Evolutionary conservation across 2,888 invertebrate species (phyloP), one percentile per base, ranked within the genome.

Genomic region (Microctonus brassicae): DNA sequence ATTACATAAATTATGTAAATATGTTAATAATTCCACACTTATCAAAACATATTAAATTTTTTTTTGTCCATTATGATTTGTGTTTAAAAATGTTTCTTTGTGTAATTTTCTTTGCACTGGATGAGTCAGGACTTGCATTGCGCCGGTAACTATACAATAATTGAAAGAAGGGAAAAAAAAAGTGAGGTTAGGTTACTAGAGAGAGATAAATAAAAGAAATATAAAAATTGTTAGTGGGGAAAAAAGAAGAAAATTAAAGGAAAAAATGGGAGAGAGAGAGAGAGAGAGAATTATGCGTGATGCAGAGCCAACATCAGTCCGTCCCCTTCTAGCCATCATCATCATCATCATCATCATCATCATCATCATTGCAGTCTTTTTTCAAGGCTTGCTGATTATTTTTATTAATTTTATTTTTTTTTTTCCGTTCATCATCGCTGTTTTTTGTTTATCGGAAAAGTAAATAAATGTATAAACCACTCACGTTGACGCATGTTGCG

Each of bases 401-500:
- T 29, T 17, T 13, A 10, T 24, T 62, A 5, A 11, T 26, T n/a
- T n/a, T n/a, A n/a, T 9, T 24, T n/a, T 39, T 39, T 10, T 39
- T 42, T 42, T 22, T 52, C 52, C 34, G 1, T 20, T 52, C 13
- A 24, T 17, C 22, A 11, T 24, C 20, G 20, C 33, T 22, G n/a
- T 22, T 24, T 33, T 26, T 53, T 42, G 60, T 10, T 22, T 63
- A 24, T 73, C 66, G 74, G 52, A 70, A 69, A 74, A 73, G 75
- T 61, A 74, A 68, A 72, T 69, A 70, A 70, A 70, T 77, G 73
- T 76, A 73, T 77, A 71, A 78, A 82, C 79, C 82, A 81, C 81
- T 80, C 76, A 81, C 80, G 80, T 82, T 81, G 80, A 82, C 77
- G 82, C 81, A 79, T 77, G 76, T 81, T 79, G 80, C 78, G 79